phyloP scores from a whole-genome alignment of 2,113 vertebrate species.

The Paedocypris sp. region DNA sequence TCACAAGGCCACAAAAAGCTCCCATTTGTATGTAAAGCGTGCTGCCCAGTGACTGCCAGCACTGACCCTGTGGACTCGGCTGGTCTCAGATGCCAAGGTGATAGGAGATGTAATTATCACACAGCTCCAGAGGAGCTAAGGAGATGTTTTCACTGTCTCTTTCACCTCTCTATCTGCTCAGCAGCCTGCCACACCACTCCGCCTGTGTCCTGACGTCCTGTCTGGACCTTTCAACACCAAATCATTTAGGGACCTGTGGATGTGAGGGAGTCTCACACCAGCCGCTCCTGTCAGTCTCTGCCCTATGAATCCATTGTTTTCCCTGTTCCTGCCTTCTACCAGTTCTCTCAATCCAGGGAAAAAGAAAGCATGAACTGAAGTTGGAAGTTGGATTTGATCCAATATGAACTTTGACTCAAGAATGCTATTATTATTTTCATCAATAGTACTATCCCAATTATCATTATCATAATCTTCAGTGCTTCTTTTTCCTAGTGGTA shows the following conservation, averaged over 20 bases:
- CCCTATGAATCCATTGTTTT: neutral
- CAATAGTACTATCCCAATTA: too few species aligned
- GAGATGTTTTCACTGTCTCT: constrained; percentile 9
- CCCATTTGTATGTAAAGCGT: neutral
- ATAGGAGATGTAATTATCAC: constrained; percentile 15
- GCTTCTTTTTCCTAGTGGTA: too few species aligned
- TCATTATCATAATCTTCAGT: too few species aligned
- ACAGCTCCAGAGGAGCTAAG: neutral
- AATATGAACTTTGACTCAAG: neutral
- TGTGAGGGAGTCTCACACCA: neutral
- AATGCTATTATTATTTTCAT: neutral
- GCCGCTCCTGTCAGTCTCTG: neutral
- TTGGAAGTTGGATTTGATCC: neutral
- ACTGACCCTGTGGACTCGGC: neutral
- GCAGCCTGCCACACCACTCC: constrained; percentile 1
- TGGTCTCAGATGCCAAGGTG: neutral
- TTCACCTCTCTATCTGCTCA: neutral
- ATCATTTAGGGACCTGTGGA: constrained; percentile 23
- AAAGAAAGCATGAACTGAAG: neutral
- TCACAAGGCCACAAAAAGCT: neutral
- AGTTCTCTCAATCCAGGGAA: neutral
- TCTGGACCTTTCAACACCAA: constrained; percentile 14
- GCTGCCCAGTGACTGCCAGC: neutral
- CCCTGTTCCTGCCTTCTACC: neutral
- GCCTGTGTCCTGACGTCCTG: neutral